Conservation (phyloP, 1,140 invertebrate species). For the Lepidotrigona ventralis region DNA sequence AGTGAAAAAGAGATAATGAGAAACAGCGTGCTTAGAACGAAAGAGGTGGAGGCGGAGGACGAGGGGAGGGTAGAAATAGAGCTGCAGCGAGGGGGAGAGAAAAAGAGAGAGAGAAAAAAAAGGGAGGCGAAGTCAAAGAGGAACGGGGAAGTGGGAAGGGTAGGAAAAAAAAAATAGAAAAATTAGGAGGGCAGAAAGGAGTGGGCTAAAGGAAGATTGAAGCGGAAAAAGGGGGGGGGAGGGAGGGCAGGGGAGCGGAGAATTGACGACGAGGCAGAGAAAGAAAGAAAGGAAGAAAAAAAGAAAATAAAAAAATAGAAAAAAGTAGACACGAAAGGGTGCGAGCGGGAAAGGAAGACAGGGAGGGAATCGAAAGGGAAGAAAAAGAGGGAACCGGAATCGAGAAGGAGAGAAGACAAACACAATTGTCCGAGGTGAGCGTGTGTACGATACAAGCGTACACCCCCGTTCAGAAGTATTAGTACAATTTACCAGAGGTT, state of each 20-base stretch:
- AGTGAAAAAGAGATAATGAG: conserved; percentile 11
- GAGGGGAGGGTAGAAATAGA: background rate
- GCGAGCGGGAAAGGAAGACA: conserved; percentile 1
- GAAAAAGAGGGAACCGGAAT: conserved; percentile 18
- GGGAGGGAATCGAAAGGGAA: background rate
- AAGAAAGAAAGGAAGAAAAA: background rate
- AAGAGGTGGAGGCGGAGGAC: background rate
- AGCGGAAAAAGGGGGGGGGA: background rate
- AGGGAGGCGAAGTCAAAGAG: conserved; percentile 18
- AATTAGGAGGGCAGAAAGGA: conserved; percentile 9
- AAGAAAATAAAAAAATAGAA: too few relatives aligned
- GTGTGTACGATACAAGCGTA: background rate
- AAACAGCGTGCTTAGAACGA: background rate
- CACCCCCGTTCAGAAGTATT: background rate
- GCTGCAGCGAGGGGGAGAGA: background rate
- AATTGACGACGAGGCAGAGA: conserved; percentile 1
- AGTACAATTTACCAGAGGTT: background rate
- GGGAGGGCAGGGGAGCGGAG: background rate
- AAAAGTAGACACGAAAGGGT: background rate
- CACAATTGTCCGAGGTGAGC: conserved; percentile 28
- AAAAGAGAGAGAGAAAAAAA: too few relatives aligned
- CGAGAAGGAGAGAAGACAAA: conserved; percentile 40
- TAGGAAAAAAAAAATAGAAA: conserved; percentile 20
- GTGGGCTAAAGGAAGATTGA: conserved; percentile 17
- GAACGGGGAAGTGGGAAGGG: background rate